Base-by-base conservation (phyloP, 2,113 vertebrate species). In the Rhizomys pruinosus region DNA sequence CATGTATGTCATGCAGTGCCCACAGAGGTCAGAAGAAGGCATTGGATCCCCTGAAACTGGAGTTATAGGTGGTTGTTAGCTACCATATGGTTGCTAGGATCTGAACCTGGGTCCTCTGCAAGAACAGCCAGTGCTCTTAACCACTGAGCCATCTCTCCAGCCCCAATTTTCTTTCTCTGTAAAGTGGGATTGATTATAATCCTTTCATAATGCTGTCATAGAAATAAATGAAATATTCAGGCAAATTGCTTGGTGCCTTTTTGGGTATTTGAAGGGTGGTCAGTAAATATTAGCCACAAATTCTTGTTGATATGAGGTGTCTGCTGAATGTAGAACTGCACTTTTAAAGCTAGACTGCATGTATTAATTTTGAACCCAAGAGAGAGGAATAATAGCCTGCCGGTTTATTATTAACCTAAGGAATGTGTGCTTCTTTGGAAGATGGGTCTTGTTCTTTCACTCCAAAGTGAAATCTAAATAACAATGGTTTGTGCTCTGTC, bases 401-500 rank as follows among this genome's bases (percentile, higher is more conserved):
- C 61, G 10, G 1, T 88, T 93, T 85, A 64, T 87, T 90, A 76
- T 86, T 93, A 87, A 72, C 52, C 12, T 5, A 87, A 79, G 32
- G 74, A 87, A 19, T 84, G 25, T 39, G 34, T 94, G 22, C 63
- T 52, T 32, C 73, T 92, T 61, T 96, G 52, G 15, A 7, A 74
- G 4, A 39, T 91, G 11, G 61, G 20, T 86, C 32, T 82, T 94
- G 63, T 25, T 72, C 37, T 82, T 42, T 71, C 13, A 73, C 84
- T 89, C 57, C 69, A 52, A 78, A 92, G 32, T 94, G 59, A 94
- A 91, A 61, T 95, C 82, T 44, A 92, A 55, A 64, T 89, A 88
- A 47, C 89, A 88, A 94, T 78, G 19, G 74, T 74, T 92, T 93
- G 42, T 95, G 0, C 93, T 93, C 66, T 97, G 94, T 97, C 57